These are phyloP conservation scores for Bombus soroeensis DNA, from an alignment of 1,140 invertebrate species.

Conservation along the genomic window DNA sequence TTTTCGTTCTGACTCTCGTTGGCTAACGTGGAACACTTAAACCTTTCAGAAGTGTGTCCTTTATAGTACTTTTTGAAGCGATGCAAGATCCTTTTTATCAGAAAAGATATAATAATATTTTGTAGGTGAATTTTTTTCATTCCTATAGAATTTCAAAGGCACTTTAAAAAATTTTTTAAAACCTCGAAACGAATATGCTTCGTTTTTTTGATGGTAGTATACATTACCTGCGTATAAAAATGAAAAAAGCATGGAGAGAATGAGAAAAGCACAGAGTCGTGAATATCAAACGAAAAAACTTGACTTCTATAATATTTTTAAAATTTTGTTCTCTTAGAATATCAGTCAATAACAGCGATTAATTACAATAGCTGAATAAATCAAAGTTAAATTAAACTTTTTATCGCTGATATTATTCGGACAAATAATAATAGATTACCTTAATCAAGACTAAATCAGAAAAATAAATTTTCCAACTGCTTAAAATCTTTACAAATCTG, in stretches of 20 bases:
- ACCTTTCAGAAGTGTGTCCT: no score
- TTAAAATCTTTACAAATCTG: not conserved
- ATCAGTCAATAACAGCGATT: not conserved
- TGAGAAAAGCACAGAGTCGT: not conserved
- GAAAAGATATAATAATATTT: not conserved
- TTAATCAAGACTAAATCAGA: not conserved
- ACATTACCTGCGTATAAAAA: not conserved
- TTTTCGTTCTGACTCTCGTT: not conserved
- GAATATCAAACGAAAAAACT: not conserved
- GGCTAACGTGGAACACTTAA: not conserved
- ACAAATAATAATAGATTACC: not conserved
- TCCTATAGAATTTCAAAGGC: not conserved
- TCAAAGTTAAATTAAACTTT: not conserved
- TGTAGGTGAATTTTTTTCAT: not conserved
- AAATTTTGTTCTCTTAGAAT: not conserved
- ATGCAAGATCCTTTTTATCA: no score
- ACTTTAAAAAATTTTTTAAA: not conserved
- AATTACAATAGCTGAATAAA: not conserved
- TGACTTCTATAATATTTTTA: not conserved
- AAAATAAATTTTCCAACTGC: not conserved
- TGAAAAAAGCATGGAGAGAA: not conserved
- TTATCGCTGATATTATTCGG: not conserved
- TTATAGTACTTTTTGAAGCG: no score
- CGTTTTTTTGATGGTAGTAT: no score
- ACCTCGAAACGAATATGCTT: not conserved